These are phyloP conservation scores for Holcopasites calliopsidis DNA, from an alignment of 1,140 invertebrate species.

Conservation along the genomic window DNA sequence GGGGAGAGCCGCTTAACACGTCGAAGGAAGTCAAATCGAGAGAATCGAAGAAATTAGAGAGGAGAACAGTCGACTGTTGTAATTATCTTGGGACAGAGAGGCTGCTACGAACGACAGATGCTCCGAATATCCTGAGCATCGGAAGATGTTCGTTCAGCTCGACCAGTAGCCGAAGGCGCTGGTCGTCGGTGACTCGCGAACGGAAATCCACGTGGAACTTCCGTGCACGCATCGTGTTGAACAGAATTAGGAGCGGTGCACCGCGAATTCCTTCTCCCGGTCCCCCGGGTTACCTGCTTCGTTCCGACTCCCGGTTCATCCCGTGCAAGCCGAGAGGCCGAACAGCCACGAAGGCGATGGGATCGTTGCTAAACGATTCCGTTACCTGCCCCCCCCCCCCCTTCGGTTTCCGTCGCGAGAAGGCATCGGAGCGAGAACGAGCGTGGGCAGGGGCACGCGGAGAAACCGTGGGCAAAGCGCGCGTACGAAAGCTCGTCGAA, in stretches of 20 bases:
- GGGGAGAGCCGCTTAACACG: no score
- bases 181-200: background rate
- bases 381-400: background rate
- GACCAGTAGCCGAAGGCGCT: background rate
- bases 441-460: conserved; percentile 3
- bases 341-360: background rate
- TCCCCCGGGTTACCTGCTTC: background rate
- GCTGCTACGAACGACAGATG: no score
- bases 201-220: conserved; percentile 7
- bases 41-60: no score
- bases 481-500: background rate
- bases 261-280: background rate
- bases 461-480: background rate
- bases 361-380: background rate
- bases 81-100: no score
- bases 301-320: background rate
- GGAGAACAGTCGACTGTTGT: no score
- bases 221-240: conserved; percentile 4
- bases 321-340: background rate
- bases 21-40: no score
- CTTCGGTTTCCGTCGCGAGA: background rate
- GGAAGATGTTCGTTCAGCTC: no score
- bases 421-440: background rate
- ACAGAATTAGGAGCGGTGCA: background rate
- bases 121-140: no score